Conservation (phyloP, 2,797 vertebrate genomes). For the Anisognathus igniventris region DNA sequence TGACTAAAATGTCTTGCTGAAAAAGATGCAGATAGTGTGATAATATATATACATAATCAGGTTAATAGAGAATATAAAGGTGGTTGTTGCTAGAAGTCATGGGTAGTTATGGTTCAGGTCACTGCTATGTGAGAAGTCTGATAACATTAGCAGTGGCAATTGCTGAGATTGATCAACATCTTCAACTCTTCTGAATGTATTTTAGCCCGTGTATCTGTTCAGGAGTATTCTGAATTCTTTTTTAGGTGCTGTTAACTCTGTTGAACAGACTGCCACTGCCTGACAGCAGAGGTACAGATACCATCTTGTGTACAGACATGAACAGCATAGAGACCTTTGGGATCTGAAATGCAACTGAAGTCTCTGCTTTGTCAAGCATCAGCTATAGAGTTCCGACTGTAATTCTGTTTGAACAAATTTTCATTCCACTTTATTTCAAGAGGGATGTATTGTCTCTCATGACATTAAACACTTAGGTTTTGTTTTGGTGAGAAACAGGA, state of each 20-base stretch:
- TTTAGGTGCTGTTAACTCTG: not conserved
- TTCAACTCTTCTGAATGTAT: not conserved
- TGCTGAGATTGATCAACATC: not conserved
- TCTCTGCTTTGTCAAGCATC: not conserved
- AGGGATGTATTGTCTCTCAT: not conserved
- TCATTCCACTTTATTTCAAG: not conserved
- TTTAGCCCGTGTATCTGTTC: not conserved
- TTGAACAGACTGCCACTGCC: not conserved
- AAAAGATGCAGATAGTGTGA: not conserved
- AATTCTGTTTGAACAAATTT: not conserved
- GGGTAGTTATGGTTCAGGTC: not conserved
- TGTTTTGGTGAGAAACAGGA: not conserved
- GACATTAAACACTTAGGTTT: not conserved
- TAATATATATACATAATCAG: accelerated
- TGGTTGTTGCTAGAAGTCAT: not conserved
- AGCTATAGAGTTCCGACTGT: not conserved
- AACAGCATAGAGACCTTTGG: not conserved
- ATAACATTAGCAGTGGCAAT: not conserved
- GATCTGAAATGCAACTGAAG: not conserved
- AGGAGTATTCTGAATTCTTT: not conserved
- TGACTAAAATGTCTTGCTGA: not conserved
- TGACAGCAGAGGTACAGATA: not conserved
- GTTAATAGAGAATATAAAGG: not conserved
- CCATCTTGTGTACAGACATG: not conserved
- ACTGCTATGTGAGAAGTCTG: not conserved